phyloP scores from a whole-genome alignment of 2,113 vertebrate species.

The Albula glossodonta region DNA sequence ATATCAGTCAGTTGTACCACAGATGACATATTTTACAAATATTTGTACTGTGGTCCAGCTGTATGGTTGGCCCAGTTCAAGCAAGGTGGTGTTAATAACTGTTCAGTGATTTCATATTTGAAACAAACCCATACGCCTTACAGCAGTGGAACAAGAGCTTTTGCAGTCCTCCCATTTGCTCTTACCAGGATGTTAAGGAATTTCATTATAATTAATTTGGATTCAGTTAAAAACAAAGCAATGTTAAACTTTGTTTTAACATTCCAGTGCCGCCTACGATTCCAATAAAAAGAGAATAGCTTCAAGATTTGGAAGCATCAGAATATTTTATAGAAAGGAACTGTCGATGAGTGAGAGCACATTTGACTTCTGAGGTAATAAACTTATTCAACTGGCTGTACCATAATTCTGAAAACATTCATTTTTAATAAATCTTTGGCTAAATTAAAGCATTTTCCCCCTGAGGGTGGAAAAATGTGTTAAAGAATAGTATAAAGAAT shows the following conservation, averaged over 20 bases:
- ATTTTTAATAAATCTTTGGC: neutral
- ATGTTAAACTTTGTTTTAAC: conserved; percentile 27
- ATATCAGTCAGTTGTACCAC: neutral
- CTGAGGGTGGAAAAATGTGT: neutral
- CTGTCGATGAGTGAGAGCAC: neutral
- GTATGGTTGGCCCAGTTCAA: neutral
- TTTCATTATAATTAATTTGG: conserved; percentile 33
- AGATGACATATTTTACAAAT: neutral
- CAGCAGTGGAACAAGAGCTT: conserved; percentile 27
- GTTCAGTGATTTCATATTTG: conserved; percentile 1
- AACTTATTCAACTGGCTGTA: neutral
- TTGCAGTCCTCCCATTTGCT: conserved; percentile 25
- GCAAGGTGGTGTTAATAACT: neutral
- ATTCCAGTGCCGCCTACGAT: conserved; percentile 20
- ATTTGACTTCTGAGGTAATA: conserved; percentile 6
- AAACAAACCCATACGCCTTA: neutral
- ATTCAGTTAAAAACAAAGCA: conserved; percentile 30
- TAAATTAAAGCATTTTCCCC: conserved; percentile 1
- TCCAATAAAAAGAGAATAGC: conserved; percentile 38
- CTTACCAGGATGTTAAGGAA: conserved; percentile 9
- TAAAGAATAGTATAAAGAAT: neutral
- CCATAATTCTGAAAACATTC: conserved; percentile 2
- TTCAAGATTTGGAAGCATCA: conserved; percentile 24
- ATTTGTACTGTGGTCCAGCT: neutral
- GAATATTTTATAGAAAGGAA: conserved; percentile 17